Evolutionary conservation across 2,888 invertebrate genomes (phyloP).

Genomic region (Sphecodes monilicornis): DNA sequence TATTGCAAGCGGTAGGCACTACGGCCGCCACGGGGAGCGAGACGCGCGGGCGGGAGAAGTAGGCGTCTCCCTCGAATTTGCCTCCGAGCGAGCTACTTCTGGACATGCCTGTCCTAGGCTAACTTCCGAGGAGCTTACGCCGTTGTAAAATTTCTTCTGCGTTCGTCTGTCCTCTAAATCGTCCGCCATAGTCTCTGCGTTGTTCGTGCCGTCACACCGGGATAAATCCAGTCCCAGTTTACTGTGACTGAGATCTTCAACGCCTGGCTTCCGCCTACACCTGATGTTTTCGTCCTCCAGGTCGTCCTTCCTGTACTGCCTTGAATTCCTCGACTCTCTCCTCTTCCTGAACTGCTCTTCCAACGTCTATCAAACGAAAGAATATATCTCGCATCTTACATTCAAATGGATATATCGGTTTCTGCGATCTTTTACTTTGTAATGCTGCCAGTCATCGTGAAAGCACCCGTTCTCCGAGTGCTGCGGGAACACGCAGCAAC

Average conservation of each 20-base stretch:
- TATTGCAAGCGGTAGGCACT: too few species aligned
- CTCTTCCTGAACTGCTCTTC: neutral
- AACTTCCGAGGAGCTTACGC: neutral
- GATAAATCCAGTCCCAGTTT: constrained; percentile 8
- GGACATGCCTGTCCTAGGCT: neutral
- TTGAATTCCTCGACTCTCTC: neutral
- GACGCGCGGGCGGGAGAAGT: too few species aligned
- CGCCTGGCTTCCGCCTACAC: neutral
- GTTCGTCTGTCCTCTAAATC: neutral
- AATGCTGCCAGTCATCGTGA: constrained; percentile 8
- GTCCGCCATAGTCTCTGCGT: neutral
- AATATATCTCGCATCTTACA: neutral
- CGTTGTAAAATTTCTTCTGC: neutral
- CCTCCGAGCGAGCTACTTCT: too few species aligned
- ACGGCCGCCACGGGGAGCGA: too few species aligned
- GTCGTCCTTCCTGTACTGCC: constrained; percentile 3
- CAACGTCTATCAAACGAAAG: neutral
- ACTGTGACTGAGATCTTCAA: neutral
- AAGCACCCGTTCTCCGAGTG: constrained; percentile 18
- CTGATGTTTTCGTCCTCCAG: neutral
- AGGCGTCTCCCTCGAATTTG: too few species aligned
- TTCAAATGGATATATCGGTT: neutral
- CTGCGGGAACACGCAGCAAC: constrained; percentile 23
- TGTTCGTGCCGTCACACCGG: neutral
- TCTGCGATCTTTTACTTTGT: constrained; percentile 36